Base-by-base conservation (phyloP, 1,140 invertebrate species). In the Atta texana region DNA sequence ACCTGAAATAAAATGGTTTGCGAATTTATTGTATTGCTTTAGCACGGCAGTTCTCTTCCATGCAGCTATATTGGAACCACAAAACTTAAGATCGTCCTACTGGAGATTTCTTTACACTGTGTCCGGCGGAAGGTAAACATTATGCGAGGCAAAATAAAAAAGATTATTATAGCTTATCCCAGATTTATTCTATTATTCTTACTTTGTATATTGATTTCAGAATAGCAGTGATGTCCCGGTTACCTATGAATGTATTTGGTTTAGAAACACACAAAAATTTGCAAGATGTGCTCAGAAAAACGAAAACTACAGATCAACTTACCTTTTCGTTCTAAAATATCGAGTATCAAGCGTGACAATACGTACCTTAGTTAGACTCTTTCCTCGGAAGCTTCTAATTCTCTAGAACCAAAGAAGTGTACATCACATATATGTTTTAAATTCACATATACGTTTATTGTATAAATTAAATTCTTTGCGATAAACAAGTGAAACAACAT, bases 31-130 rank as follows among this genome's bases (percentile, higher is more conserved):
- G n/a, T 98, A 98, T 93, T 97, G 97, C 75, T 95, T 97, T 88
- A 97, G 97, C 86, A 98, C 97, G 10, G 97, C 97, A 31, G 93
- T 98, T 89, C 95, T 98, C 18, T 98, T 98, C 92, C 98, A 98
- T 95, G 97, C 96, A 57, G 98, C 97, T 87, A 96, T 98, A 39
- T 87, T 98, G 75, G 98, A 98, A 93, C 97, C 98, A 16, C 96
- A 97, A 85, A 97, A 97, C 92, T 94, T 98, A 59, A 96, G 98
- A 91, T 95, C 97, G 14, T 97, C 97, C n/a, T 98, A 98, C 94
- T 98, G 97, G 96, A 97, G 97, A 92, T 98, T 98, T 94, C 94
- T 98, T 49, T 96, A 97, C 81, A 96, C 96, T 88, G 94, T 98
- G 51, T 98, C 98, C 8, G 97, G 97, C 57, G 96, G 97, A 94